Evolutionary conservation across 1,140 invertebrate species (phyloP), one percentile per base, ranked within the genome.

Genomic region (Drosophila kohkoa): DNA sequence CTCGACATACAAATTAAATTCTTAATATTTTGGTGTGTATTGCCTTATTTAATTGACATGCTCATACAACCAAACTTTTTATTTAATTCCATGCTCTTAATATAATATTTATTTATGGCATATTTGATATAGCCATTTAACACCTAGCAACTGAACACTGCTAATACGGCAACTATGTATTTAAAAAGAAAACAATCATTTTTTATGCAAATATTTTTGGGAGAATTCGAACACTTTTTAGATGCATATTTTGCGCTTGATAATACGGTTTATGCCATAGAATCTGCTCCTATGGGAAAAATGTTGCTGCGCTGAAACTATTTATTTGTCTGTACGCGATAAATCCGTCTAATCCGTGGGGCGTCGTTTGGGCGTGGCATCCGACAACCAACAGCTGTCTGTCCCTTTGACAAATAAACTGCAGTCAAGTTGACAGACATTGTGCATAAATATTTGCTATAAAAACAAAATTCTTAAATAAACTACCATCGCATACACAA

Each of bases 321-420:
- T 71, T 81, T 83, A 78, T 87, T 88, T 81, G 60, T 48, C 49
- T 52, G 55, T 59, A 65, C 45, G 77, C 77, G 60, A 83, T 87
- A 87, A 87, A 87, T 87, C 85, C 85, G 58, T 88, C 83, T 87
- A 87, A 87, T 80, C 85, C 77, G 52, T 57, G 46, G 54, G 52
- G 73, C 1, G 65, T 41, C 15, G 20, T 35, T 11, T 8, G 43
- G 66, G 58, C 58, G 58, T 71, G 60, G 46, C 38, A 72, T 10
- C 28, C 43, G 73, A 80, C 38, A 72, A 13, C 28, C 43, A 70
- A 80, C 79, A 80, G 65, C 64, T 83, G 80, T 28, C 73, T 69
- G 85, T 85, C 81, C 59, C 65, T 69, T 77, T 83, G 80, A 88
- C 68, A 87, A 83, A 87, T 81, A 88, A 87, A 87, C 77, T 88